These are phyloP conservation scores for Poliocrania exsul DNA, from an alignment of 2,797 vertebrate species.

Conservation along the genomic window DNA sequence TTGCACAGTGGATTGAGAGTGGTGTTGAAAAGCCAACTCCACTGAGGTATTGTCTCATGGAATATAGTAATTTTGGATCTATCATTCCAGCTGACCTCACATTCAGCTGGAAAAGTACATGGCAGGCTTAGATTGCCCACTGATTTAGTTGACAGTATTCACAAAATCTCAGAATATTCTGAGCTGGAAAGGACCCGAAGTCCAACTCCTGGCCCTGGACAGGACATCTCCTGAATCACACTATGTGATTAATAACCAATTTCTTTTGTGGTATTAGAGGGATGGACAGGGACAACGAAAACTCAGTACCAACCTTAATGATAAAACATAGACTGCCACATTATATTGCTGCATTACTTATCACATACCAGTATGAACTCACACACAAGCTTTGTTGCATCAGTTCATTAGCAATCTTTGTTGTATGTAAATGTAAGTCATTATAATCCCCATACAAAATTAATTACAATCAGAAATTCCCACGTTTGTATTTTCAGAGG, in stretches of 20 bases:
- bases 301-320: neutral
- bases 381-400: neutral
- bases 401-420: neutral
- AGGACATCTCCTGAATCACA: neutral
- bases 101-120: neutral
- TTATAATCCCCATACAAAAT: constrained; percentile 40
- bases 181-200: neutral
- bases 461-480: constrained; percentile 49
- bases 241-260: neutral
- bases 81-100: fast-evolving
- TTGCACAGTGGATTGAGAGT: neutral
- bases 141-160: neutral
- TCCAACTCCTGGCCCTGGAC: too few relatives aligned
- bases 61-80: neutral
- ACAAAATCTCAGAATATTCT: neutral
- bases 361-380: neutral
- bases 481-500: neutral
- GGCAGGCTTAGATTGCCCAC: neutral
- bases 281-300: neutral
- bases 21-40: neutral
- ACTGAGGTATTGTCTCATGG: neutral
- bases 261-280: neutral
- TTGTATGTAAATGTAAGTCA: constrained; percentile 4
- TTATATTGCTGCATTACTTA: neutral
- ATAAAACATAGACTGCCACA: neutral